Evolutionary conservation across 2,888 invertebrate species (phyloP).

Genomic region (Drosophila ustulata): DNA sequence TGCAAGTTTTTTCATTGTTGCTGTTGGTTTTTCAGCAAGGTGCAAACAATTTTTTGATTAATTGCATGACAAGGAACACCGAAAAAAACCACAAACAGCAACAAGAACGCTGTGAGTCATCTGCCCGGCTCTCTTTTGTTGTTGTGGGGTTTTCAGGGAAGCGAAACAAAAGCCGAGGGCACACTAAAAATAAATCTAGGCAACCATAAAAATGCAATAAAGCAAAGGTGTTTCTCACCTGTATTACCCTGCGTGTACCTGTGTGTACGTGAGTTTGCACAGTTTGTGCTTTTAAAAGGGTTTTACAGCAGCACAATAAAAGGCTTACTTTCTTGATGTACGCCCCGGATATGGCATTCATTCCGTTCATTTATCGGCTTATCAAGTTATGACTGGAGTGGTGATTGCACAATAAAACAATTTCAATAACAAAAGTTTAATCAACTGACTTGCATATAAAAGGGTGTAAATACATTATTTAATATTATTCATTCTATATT

Average conservation of each 20-base stretch:
- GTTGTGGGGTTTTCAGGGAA: conserved; percentile 11
- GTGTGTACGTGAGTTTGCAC: not conserved
- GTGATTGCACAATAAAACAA: conserved; percentile 7
- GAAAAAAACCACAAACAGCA: conserved; percentile 23
- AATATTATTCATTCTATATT: too few relatives aligned
- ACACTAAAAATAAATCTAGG: conserved; percentile 63
- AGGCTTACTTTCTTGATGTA: conserved; percentile 13
- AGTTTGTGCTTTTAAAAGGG: conserved; percentile 7
- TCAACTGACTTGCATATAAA: not conserved
- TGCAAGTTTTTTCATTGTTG: conserved; percentile 7
- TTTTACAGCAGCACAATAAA: conserved; percentile 21
- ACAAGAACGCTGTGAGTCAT: conserved; percentile 27
- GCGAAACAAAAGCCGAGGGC: conserved; percentile 62
- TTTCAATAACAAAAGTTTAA: not conserved
- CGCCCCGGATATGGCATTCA: conserved; percentile 7
- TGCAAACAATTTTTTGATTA: conserved; percentile 73
- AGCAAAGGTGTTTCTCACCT: conserved; percentile 48
- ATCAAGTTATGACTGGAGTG: conserved; percentile 4
- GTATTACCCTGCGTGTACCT: conserved; percentile 2
- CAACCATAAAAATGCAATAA: conserved; percentile 73
- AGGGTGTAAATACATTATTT: too few relatives aligned
- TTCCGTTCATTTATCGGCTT: conserved; percentile 21
- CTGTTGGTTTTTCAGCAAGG: conserved; percentile 49
- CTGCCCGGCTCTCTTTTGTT: conserved; percentile 50
- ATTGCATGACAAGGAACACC: conserved; percentile 62